phyloP scores from a whole-genome alignment of 2,888 invertebrate species.

The Ormyrus labotus region DNA sequence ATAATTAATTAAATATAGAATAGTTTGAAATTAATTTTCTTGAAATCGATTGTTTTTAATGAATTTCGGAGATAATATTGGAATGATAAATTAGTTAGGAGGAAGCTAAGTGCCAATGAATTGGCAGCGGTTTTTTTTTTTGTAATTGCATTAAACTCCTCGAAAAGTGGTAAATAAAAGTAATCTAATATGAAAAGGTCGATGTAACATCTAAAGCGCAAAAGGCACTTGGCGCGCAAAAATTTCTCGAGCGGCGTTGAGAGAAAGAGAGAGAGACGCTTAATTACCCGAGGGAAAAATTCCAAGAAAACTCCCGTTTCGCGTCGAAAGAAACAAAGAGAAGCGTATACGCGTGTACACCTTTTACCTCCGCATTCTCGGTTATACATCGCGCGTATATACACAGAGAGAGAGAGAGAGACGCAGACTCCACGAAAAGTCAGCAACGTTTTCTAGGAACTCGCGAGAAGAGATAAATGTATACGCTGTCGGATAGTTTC shows the following conservation, averaged over 20 bases:
- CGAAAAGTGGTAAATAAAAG: not conserved
- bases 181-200: not conserved
- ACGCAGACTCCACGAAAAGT: conserved; percentile 1
- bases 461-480: too few species aligned
- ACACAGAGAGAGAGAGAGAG: conserved; percentile 1
- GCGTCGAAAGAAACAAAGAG: conserved; percentile 41
- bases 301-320: conserved; percentile 47
- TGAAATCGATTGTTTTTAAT: too few species aligned
- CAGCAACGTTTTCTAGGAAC: not conserved
- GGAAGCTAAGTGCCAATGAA: too few species aligned
- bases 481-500: too few species aligned
- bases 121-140: too few species aligned
- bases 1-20: too few species aligned
- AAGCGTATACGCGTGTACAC: conserved; percentile 16
- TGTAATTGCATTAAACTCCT: too few species aligned
- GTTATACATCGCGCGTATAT: conserved; percentile 25
- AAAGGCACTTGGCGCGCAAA: not conserved
- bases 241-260: conserved; percentile 10
- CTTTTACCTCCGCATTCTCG: conserved; percentile 51
- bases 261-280: conserved; percentile 5
- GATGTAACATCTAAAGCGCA: not conserved
- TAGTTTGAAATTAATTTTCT: too few species aligned
- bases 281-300: conserved; percentile 48
- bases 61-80: too few species aligned
- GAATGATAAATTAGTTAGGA: too few species aligned